These are phyloP conservation scores for Papilio polytes DNA, from an alignment of 1,140 invertebrate genomes.

Conservation along the genomic window DNA sequence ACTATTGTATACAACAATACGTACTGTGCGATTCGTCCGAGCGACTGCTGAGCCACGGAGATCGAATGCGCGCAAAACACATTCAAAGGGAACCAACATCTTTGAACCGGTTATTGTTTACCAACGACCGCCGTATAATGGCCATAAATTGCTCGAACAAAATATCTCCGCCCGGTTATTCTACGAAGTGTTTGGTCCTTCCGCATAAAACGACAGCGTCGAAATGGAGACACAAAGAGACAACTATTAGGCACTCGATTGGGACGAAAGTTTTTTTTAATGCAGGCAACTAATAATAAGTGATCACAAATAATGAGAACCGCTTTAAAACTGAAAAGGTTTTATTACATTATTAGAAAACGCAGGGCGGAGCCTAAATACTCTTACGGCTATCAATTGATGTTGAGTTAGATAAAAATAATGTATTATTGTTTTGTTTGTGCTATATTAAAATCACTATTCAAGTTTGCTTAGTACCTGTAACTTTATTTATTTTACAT, in stretches of 20 bases:
- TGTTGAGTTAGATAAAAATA: too few relatives aligned
- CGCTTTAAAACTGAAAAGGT: background rate
- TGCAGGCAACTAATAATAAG: conserved; percentile 6
- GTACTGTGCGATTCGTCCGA: conserved; percentile 61
- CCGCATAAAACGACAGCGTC: conserved; percentile 55
- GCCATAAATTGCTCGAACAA: conserved; percentile 68
- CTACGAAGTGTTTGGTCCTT: conserved; percentile 58
- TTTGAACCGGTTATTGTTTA: conserved; percentile 78
- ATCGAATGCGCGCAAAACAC: conserved; percentile 61
- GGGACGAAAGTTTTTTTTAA: background rate
- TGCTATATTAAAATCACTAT: background rate
- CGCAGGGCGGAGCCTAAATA: background rate
- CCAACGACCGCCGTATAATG: conserved; percentile 71
- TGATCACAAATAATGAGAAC: background rate
- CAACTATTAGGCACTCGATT: conserved; percentile 24
- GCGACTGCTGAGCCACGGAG: conserved; percentile 44
- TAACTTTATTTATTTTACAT: background rate
- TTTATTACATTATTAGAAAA: background rate
- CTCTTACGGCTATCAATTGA: background rate
- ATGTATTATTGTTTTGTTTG: background rate
- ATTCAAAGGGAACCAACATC: conserved; percentile 69
- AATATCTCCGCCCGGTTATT: conserved; percentile 62
- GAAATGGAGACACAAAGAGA: conserved; percentile 40
- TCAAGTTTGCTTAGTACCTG: background rate
- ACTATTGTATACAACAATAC: conserved; percentile 53